Base-by-base conservation (phyloP, 2,113 vertebrate species). In the Nesogale talazaci region DNA sequence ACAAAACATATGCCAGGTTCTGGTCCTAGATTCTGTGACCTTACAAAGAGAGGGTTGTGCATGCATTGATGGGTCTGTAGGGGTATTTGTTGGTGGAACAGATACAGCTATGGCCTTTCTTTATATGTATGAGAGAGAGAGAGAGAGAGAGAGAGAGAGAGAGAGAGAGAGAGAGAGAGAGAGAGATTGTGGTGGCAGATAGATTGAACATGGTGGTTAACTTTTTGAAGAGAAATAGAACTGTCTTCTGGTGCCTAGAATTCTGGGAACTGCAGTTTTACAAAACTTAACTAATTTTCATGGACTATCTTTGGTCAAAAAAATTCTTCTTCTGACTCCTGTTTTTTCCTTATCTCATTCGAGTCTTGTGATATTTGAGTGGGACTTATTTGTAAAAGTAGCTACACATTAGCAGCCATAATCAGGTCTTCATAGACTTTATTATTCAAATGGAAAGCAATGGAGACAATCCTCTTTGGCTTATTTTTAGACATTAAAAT, bases 401-500 rank as follows among this genome's bases (percentile, higher is more conserved):
- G 59, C 31, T 61, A 38, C 15, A 46, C 12, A 25, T 52, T 19
- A 27, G 20, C n/a, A 17, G 27, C 17, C 63, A 27, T 9, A 17
- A 52, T 95, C 46, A 84, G 4, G 0, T 38, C 63, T 78, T 94
- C 59, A 38, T 16, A 8, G 20, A 91, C 93, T 84, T 1, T 70
- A 34, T 94, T 89, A 86, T 94, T 91, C 46, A 83, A 91, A 82
- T 92, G 92, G 36, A 52, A 88, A 36, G 5, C 29, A 77, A 8
- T 12, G 1, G 15, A 88, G 83, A 42, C 76, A 23, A 67, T 76
- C 89, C 69, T 0, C 0, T 81, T 38, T 83, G 52, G 75, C 91
- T 93, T 96, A 61, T 22, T 94, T 93, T 34, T 80, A 78, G 65
- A 95, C 90, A 84, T 94, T 94, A 83, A 83, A 65, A 46, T 67